These are phyloP conservation scores for Yoshiicerus persimilis DNA, from an alignment of 1,140 invertebrate genomes.

Conservation along the genomic window DNA sequence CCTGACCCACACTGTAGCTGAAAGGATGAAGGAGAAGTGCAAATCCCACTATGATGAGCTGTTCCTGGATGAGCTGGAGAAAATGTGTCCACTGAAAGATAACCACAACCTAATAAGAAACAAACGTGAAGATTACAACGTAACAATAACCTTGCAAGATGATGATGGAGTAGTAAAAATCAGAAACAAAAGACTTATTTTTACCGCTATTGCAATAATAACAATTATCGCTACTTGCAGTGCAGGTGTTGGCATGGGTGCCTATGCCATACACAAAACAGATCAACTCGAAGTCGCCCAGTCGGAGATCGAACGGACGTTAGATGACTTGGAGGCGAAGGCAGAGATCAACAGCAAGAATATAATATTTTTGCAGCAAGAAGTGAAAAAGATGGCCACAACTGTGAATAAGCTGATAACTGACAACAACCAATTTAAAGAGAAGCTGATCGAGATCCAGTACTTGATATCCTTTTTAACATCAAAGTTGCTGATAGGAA, in stretches of 20 bases:
- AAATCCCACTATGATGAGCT: constrained; percentile 15
- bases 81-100: constrained; percentile 13
- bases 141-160: too few relatives aligned
- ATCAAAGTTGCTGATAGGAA: background rate
- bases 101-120: too few relatives aligned
- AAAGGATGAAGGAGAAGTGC: background rate
- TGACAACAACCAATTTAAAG: background rate
- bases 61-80: constrained; percentile 29
- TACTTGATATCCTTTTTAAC: background rate
- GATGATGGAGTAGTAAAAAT: too few relatives aligned
- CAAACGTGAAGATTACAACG: too few relatives aligned
- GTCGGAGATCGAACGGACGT: background rate
- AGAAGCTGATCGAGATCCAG: background rate
- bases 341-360: background rate
- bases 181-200: background rate
- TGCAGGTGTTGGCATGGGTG: background rate
- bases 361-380: background rate
- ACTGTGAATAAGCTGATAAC: background rate
- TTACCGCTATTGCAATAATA: background rate
- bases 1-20: background rate
- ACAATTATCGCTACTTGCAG: background rate
- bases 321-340: background rate
- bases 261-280: background rate
- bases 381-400: background rate
- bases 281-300: background rate